phyloP scores from a whole-genome alignment of 2,888 invertebrate genomes.

The Tetranychus truncatus region DNA sequence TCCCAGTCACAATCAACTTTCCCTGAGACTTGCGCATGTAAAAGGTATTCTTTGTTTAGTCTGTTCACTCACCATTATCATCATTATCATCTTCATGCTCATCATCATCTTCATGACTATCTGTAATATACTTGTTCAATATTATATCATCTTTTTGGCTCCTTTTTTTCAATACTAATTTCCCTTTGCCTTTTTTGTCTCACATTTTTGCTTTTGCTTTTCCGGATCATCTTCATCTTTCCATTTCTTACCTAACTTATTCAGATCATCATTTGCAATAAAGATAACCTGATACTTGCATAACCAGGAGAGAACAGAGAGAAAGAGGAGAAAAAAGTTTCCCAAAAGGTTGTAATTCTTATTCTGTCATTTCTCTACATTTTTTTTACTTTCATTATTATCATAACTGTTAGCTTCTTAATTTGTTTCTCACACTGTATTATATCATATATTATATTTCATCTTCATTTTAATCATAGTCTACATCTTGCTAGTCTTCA shows the following conservation, averaged over 20 bases:
- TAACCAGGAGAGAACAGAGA: not conserved
- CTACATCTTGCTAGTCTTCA: no score
- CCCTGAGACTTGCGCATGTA: no score
- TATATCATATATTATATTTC: no score
- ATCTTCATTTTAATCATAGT: no score
- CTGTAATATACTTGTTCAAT: no score
- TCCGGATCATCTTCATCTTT: not conserved
- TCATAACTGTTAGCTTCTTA: not conserved
- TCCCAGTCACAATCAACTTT: no score
- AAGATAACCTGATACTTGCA: not conserved
- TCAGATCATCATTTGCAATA: not conserved
- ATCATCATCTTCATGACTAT: not conserved
- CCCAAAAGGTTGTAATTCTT: not conserved
- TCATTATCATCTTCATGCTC: not conserved
- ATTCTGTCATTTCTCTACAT: not conserved
- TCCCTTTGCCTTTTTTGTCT: conserved; percentile 6
- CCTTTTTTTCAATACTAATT: not conserved
- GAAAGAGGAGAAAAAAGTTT: not conserved
- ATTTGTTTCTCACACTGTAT: not conserved
- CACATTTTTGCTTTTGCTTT: not conserved
- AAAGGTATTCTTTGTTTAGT: not conserved
- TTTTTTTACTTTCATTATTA: not conserved
- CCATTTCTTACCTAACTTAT: not conserved
- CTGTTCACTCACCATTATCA: not conserved
- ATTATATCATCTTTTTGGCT: not conserved